Evolutionary conservation across 2,888 invertebrate species (phyloP).

Genomic region (Chelonus formosanus): DNA sequence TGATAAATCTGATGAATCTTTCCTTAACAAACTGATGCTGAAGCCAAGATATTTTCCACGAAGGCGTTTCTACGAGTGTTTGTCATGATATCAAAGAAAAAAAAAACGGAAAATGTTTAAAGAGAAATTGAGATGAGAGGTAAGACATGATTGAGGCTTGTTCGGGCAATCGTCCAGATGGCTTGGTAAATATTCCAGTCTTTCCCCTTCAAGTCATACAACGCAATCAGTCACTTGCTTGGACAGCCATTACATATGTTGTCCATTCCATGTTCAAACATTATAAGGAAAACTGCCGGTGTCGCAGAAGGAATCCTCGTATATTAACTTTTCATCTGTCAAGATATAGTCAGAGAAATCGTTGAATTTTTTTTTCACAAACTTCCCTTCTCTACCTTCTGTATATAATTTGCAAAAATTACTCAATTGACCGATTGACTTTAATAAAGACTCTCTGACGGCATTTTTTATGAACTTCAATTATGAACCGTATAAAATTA

Average conservation of each 20-base stretch:
- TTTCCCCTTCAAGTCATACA: conserved; percentile 38
- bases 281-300: background rate
- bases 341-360: too few species aligned
- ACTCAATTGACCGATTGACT: too few species aligned
- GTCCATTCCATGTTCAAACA: conserved; percentile 53
- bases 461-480: too few species aligned
- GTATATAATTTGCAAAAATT: too few species aligned
- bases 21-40: background rate
- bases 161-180: conserved; percentile 56
- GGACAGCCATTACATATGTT: conserved; percentile 62
- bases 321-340: conserved; percentile 1
- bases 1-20: background rate
- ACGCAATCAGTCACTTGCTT: conserved; percentile 56
- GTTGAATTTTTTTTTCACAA: too few species aligned
- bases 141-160: conserved; percentile 52
- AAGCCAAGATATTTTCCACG: background rate
- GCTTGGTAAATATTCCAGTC: conserved; percentile 56
- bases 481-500: too few species aligned
- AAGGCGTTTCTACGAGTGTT: conserved; percentile 12
- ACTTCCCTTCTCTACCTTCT: too few species aligned
- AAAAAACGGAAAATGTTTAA: conserved; percentile 33
- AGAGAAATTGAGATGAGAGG: conserved; percentile 36
- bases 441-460: too few species aligned
- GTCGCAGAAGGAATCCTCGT: background rate
- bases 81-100: conserved; percentile 8